A percentile compares a stretch with the other conserved stretches of the same genome.
Conservation (phyloP, 2,888 invertebrate species). For the Eupeodes latifasciatus region DNA sequence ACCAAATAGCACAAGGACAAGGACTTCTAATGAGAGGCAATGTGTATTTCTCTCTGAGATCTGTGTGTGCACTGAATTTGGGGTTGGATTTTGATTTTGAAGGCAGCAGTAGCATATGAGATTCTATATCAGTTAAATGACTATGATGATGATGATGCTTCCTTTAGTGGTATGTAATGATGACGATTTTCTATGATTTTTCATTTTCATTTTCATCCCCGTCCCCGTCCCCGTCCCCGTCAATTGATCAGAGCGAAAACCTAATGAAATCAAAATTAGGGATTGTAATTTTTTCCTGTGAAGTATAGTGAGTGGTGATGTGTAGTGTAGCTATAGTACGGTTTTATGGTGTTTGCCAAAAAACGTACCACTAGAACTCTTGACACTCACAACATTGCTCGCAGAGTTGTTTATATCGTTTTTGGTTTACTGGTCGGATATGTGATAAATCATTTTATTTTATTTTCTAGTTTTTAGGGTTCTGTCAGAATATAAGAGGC, state of each 20-base stretch:
- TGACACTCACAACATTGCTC: not conserved
- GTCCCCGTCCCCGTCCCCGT: constrained; percentile 63
- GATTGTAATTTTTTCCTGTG: constrained; percentile 21
- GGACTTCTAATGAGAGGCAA: constrained; percentile 71
- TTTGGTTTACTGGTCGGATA: constrained; percentile 57
- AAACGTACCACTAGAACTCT: not conserved
- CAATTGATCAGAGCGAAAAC: constrained; percentile 65
- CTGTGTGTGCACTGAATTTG: not conserved
- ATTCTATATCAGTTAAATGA: constrained; percentile 58
- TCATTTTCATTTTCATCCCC: constrained; percentile 56
- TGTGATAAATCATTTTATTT: constrained; percentile 69
- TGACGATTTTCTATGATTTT: constrained; percentile 58
- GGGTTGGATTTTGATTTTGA: constrained; percentile 42
- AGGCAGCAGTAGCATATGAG: constrained; percentile 42
- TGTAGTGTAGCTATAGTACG: not conserved
- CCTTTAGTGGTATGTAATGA: constrained; percentile 73
- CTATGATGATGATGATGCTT: constrained; percentile 46
- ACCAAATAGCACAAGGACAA: constrained; percentile 57
- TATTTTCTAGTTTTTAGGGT: constrained; percentile 37
- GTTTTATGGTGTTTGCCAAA: constrained; percentile 28
- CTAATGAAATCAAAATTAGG: constrained; percentile 75
- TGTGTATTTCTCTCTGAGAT: constrained; percentile 3
- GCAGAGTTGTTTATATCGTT: constrained; percentile 47
- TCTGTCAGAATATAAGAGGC: constrained; percentile 29
- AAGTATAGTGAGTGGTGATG: constrained; percentile 53